Evolutionary conservation across 2,797 vertebrate species (phyloP).

Genomic region (Lagocephalus sceleratus): DNA sequence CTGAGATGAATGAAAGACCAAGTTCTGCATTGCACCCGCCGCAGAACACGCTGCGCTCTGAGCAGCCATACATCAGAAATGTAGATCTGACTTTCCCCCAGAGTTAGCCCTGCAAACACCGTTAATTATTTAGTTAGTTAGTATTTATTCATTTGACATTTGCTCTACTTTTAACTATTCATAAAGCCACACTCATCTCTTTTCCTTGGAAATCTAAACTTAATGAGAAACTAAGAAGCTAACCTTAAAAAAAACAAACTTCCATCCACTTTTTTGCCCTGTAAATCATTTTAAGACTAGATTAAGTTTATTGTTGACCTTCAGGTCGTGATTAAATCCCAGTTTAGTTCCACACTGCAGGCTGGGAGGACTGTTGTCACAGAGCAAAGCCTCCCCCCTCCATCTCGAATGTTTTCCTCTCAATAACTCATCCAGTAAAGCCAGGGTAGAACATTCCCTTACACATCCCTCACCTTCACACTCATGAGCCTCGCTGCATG

Average conservation of each 20-base stretch:
- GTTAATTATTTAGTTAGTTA: neutral
- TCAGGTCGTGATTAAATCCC: neutral
- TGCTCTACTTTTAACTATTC: too few species aligned
- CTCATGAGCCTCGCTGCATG: constrained; percentile 28
- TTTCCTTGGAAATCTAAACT: too few species aligned
- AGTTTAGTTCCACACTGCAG: constrained; percentile 1
- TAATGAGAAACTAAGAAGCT: too few species aligned
- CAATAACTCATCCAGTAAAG: neutral
- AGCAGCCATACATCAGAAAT: constrained; percentile 27
- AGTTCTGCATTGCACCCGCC: constrained; percentile 47
- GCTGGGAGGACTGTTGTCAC: constrained; percentile 14
- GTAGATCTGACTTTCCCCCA: constrained; percentile 10
- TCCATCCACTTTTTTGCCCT: too few species aligned
- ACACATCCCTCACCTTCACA: constrained; percentile 32
- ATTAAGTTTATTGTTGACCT: neutral
- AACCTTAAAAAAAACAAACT: too few species aligned
- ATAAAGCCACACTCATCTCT: too few species aligned
- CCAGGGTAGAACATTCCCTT: neutral
- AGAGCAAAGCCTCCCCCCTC: neutral
- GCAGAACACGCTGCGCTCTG: constrained; percentile 28
- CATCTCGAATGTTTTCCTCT: constrained; percentile 8
- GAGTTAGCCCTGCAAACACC: neutral
- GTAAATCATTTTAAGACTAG: too few species aligned
- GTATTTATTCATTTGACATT: too few species aligned
- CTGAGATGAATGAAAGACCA: constrained; percentile 52